A percentile compares a stretch with the other conserved stretches of the same genome.
Conservation (phyloP, 2,797 vertebrate species). For the Delichon dasypus region DNA sequence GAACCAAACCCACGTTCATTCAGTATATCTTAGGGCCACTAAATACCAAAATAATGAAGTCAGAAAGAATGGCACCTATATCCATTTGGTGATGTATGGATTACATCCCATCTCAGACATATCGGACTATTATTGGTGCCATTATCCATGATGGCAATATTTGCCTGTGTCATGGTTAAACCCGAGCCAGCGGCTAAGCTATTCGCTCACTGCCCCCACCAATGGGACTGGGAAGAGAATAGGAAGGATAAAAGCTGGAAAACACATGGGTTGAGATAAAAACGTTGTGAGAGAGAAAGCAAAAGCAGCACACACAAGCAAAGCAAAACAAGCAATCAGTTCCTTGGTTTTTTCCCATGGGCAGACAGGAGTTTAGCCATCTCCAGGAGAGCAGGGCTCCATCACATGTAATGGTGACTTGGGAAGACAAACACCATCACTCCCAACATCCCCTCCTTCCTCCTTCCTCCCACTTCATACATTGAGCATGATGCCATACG, state of each 20-base stretch:
- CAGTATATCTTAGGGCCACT: background rate
- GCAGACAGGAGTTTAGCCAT: background rate
- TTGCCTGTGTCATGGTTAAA: background rate
- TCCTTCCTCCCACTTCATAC: background rate
- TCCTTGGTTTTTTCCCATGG: background rate
- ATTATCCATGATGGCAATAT: background rate
- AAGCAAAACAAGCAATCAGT: background rate
- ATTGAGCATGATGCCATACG: rapidly evolving
- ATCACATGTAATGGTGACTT: rapidly evolving
- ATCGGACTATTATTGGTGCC: background rate
- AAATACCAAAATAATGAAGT: background rate
- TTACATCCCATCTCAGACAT: background rate
- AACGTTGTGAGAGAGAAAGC: background rate
- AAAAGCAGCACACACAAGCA: background rate
- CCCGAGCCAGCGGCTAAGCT: background rate
- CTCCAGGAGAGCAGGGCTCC: background rate
- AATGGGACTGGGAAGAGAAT: background rate
- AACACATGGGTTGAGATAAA: background rate
- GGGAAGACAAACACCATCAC: background rate
- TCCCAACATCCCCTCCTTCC: background rate
- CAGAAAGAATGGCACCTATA: background rate
- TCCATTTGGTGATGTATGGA: background rate
- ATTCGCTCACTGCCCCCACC: background rate
- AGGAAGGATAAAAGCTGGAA: background rate
- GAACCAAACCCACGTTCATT: background rate